Percentiles rank a stretch among this genome's conserved stretches.
Evolutionary conservation across 2,113 vertebrate genomes (phyloP).

Genomic region (Rhinogobius similis): DNA sequence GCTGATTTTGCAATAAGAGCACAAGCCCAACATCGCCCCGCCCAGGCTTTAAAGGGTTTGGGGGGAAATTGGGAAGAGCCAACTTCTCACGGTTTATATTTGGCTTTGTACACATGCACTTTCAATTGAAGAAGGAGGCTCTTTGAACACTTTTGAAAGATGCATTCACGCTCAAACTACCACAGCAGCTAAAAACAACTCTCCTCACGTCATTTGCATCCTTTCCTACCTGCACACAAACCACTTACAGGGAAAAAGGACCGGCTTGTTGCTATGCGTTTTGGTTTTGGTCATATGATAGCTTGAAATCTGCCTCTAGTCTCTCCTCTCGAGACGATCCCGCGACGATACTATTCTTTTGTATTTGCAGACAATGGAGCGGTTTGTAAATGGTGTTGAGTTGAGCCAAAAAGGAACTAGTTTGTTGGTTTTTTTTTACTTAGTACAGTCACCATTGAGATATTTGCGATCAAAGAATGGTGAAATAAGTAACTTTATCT

Average conservation of each 20-base stretch:
- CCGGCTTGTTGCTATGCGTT: not conserved
- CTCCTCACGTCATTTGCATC: slow-evolving; percentile 20
- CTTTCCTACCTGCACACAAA: slow-evolving; percentile 24
- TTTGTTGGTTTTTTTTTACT: too few relatives aligned
- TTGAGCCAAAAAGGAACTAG: not conserved
- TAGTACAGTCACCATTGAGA: not conserved
- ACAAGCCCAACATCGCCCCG: not conserved
- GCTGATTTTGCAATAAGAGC: not conserved
- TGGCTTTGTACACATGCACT: not conserved
- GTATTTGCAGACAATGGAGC: slow-evolving; percentile 10
- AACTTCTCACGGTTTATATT: not conserved
- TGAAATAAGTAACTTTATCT: not conserved
- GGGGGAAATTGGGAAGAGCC: not conserved
- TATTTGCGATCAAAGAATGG: not conserved
- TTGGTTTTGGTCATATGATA: not conserved
- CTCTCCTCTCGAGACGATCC: slow-evolving; percentile 6
- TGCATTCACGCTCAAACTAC: slow-evolving; percentile 15
- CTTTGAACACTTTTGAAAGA: slow-evolving; percentile 15
- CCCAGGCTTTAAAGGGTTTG: not conserved
- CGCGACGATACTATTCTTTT: slow-evolving; percentile 23
- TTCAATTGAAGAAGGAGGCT: not conserved
- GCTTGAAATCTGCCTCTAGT: not conserved
- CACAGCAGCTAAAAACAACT: slow-evolving; percentile 20
- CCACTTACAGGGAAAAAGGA: not conserved
- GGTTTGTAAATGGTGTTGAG: not conserved